phyloP scores from a whole-genome alignment of 2,888 invertebrate species.

The Plebejus anna region DNA sequence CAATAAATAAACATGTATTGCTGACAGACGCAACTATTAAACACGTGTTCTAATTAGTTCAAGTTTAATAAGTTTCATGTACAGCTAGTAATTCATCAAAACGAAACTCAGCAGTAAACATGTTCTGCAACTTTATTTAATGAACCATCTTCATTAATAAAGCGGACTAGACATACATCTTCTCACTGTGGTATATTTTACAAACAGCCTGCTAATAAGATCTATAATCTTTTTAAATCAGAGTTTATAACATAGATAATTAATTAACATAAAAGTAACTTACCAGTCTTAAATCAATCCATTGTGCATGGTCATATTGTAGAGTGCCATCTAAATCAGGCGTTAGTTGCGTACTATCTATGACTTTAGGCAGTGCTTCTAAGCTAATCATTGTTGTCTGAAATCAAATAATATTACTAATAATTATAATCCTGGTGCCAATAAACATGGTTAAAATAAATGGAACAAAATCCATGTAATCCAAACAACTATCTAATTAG shows the following conservation, averaged over 20 bases:
- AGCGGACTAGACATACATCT: background rate
- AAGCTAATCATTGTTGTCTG: slow-evolving; percentile 98
- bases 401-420: slow-evolving; percentile 33
- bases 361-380: slow-evolving; percentile 95
- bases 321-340: slow-evolving; percentile 95
- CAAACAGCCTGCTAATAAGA: background rate
- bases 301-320: slow-evolving; percentile 97
- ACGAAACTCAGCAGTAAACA: background rate
- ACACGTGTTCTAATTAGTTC: background rate
- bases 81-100: slow-evolving; percentile 4
- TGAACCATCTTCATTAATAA: background rate
- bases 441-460: background rate
- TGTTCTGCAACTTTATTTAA: slow-evolving; percentile 1
- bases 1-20: background rate
- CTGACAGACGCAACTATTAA: background rate
- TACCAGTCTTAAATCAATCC: slow-evolving; percentile 95
- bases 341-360: slow-evolving; percentile 95
- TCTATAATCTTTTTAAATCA: background rate
- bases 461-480: background rate
- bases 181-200: background rate
- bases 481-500: background rate
- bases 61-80: slow-evolving; percentile 5
- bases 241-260: too few relatives aligned
- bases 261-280: slow-evolving; percentile 40
- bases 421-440: slow-evolving; percentile 18